Evolutionary conservation across 2,113 vertebrate genomes (phyloP).

Genomic region (Scatophagus argus): DNA sequence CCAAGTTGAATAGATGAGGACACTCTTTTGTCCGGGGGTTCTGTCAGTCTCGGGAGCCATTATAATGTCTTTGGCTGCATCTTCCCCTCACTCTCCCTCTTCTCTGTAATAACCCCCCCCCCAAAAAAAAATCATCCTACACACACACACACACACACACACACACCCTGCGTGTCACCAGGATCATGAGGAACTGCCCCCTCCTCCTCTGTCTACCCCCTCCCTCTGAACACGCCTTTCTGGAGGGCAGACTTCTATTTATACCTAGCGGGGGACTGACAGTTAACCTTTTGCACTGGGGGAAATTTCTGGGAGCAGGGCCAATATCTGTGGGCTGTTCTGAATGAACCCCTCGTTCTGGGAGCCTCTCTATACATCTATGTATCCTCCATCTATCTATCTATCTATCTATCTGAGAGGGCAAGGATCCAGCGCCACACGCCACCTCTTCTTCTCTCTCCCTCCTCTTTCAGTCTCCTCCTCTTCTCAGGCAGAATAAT

Average conservation of each 20-base stretch:
- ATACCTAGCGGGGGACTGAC: slow-evolving; percentile 84
- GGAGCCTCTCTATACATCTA: slow-evolving; percentile 47
- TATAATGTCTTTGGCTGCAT: slow-evolving; percentile 61
- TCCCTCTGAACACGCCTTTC: slow-evolving; percentile 74
- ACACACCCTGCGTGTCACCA: slow-evolving; percentile 62
- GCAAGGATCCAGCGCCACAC: slow-evolving; percentile 70
- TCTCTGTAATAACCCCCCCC: slow-evolving; percentile 10
- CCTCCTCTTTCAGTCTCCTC: slow-evolving; percentile 58
- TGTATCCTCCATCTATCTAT: slow-evolving; percentile 45
- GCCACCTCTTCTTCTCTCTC: slow-evolving; percentile 55
- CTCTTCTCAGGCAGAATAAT: slow-evolving; percentile 73
- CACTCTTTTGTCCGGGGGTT: slow-evolving; percentile 68
- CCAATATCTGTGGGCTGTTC: slow-evolving; percentile 75
- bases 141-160: too few species aligned
- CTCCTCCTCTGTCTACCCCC: slow-evolving; percentile 52
- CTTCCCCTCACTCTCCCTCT: slow-evolving; percentile 32
- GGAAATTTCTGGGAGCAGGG: slow-evolving; percentile 78
- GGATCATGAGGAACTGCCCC: slow-evolving; percentile 63
- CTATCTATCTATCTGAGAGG: slow-evolving; percentile 23
- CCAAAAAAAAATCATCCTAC: slow-evolving; percentile 44
- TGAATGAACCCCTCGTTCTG: slow-evolving; percentile 62
- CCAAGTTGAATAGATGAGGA: slow-evolving; percentile 69
- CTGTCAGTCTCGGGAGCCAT: slow-evolving; percentile 70
- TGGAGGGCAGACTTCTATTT: slow-evolving; percentile 81
- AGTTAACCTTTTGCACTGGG: slow-evolving; percentile 85